Evolutionary conservation across 1,140 invertebrate genomes (phyloP).

Genomic region (Latrodectus geometricus): DNA sequence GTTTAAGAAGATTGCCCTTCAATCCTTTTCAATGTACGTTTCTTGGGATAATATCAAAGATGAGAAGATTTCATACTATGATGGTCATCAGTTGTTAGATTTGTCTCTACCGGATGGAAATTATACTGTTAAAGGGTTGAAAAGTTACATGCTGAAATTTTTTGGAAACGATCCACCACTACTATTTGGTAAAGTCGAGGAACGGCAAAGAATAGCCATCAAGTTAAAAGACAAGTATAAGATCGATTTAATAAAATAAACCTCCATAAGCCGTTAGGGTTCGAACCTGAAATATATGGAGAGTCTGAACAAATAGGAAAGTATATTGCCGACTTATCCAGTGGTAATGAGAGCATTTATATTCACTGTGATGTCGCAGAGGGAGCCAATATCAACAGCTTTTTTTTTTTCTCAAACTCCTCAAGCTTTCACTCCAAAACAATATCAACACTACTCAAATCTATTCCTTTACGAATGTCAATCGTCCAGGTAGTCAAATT

Average conservation of each 20-base stretch:
- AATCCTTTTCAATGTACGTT: no score
- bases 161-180: constrained; percentile 8
- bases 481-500: background rate
- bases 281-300: constrained; percentile 24
- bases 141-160: background rate
- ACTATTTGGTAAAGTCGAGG: constrained; percentile 18
- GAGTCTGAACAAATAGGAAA: no score
- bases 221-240: no score
- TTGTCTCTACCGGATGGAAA: no score
- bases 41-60: no score
- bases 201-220: no score
- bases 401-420: background rate
- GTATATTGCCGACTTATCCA: no score
- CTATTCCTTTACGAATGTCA: constrained; percentile 4
- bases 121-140: background rate
- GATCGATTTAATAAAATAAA: constrained; percentile 22
- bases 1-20: no score
- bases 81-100: no score
- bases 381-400: background rate
- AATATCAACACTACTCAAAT: no score
- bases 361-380: constrained; percentile 17
- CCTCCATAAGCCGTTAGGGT: constrained; percentile 13
- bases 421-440: no score
- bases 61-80: no score
- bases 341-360: constrained; percentile 1